Conservation (phyloP, 2,113 vertebrate genomes). For the Elanoides forficatus region DNA sequence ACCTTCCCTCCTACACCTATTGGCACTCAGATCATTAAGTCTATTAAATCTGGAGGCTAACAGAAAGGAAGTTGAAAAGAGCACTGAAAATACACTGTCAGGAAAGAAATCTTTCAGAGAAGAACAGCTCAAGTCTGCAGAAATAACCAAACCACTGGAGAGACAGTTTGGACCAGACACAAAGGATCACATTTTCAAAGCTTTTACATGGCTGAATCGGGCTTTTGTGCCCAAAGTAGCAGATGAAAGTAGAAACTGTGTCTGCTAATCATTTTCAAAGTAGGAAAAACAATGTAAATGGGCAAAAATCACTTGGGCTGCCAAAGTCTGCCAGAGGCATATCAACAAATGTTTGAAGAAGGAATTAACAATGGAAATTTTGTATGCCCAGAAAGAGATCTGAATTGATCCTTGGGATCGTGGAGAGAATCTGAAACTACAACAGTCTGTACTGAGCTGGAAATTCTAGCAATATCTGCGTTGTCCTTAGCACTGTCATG, state of each 20-base stretch:
- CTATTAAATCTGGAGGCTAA: conserved; percentile 19
- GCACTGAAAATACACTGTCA: conserved; percentile 1
- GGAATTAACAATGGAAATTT: conserved; percentile 9
- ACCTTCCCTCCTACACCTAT: neutral
- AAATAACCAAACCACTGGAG: conserved; percentile 49
- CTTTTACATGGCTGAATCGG: neutral
- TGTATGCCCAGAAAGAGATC: neutral
- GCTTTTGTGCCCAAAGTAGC: neutral
- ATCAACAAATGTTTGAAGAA: conserved; percentile 34
- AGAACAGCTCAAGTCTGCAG: conserved; percentile 6
- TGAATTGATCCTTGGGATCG: neutral
- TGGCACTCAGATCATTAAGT: neutral
- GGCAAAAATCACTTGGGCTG: neutral
- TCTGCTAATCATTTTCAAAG: conserved; percentile 10
- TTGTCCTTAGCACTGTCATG: neutral
- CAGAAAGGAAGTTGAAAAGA: conserved; percentile 40
- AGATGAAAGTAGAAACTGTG: conserved; percentile 16
- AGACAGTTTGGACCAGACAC: conserved; percentile 25
- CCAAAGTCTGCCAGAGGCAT: neutral
- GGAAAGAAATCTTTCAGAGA: conserved; percentile 39
- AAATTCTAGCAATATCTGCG: neutral
- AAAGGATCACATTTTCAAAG: conserved; percentile 45
- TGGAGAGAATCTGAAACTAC: neutral
- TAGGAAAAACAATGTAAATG: conserved; percentile 14
- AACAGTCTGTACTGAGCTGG: neutral